A percentile compares a stretch with the other conserved stretches of the same genome.
Evolutionary conservation across 2,888 invertebrate species (phyloP).

Genomic region (Lepidonotus clava): DNA sequence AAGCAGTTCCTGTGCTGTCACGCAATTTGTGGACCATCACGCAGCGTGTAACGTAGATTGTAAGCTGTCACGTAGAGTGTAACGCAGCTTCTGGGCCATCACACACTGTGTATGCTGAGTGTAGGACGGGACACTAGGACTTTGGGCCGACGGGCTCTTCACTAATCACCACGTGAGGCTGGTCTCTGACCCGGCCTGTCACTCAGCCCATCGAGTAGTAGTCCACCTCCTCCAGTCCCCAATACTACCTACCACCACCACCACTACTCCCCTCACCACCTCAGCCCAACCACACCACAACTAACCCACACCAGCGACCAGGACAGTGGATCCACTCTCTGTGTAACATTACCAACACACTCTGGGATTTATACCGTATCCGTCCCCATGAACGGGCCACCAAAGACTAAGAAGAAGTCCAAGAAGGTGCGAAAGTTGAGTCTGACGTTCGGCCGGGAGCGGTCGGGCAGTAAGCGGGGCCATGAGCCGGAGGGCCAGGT

Average conservation of each 20-base stretch:
- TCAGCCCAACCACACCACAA: no score
- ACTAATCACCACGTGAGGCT: neutral
- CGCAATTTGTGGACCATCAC: no score
- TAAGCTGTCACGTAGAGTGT: no score
- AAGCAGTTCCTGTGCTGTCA: no score
- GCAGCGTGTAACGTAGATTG: no score
- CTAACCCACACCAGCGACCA: no score
- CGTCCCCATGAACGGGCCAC: constrained; percentile 1
- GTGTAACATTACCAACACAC: neutral
- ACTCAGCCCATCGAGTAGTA: neutral
- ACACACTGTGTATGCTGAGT: no score
- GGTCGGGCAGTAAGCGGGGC: constrained; percentile 19
- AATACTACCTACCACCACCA: neutral
- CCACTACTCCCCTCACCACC: neutral
- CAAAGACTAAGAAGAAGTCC: constrained; percentile 23
- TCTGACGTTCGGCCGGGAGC: constrained; percentile 12
- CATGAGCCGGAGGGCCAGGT: neutral
- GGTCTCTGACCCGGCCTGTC: neutral
- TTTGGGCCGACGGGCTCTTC: neutral
- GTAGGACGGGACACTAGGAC: no score
- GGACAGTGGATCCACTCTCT: no score
- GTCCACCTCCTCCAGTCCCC: neutral
- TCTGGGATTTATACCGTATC: no score
- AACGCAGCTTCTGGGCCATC: no score
- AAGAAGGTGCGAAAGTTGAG: neutral